Evolutionary conservation across 2,888 invertebrate species (phyloP).

Genomic region (Pristionchus entomophagus): DNA sequence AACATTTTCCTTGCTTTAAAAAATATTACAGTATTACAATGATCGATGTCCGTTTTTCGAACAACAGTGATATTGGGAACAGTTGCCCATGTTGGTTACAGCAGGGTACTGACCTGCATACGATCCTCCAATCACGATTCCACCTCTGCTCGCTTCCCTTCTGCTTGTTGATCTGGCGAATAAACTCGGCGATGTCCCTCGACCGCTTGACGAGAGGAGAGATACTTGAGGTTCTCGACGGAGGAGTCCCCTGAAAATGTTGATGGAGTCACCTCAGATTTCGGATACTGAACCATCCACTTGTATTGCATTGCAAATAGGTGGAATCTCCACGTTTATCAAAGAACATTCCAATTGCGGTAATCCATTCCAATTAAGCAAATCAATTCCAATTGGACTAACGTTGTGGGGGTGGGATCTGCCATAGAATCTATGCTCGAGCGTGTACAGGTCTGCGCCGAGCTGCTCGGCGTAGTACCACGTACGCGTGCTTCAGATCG

Average conservation of each 20-base stretch:
- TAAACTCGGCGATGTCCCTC: constrained; percentile 40
- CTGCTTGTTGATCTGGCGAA: constrained; percentile 6
- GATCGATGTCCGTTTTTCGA: too few species aligned
- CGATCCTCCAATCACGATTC: constrained; percentile 38
- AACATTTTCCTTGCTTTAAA: too few species aligned
- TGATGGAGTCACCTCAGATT: too few species aligned
- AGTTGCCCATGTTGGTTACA: too few species aligned
- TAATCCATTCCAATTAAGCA: too few species aligned
- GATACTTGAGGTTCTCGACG: constrained; percentile 78
- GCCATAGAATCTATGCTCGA: constrained; percentile 95
- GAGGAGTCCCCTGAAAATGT: constrained; percentile 74
- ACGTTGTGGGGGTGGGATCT: constrained; percentile 90
- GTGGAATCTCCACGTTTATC: too few species aligned
- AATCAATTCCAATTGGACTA: too few species aligned
- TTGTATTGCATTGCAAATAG: too few species aligned
- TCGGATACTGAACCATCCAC: too few species aligned
- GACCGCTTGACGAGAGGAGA: constrained; percentile 80
- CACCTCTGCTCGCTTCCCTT: background rate
- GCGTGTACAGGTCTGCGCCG: constrained; percentile 87
- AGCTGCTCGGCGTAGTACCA: constrained; percentile 82
- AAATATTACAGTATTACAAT: too few species aligned
- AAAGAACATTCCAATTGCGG: too few species aligned
- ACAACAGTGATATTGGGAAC: too few species aligned
- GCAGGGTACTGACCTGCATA: constrained; percentile 43
- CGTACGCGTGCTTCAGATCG: background rate